phyloP scores from a whole-genome alignment of 2,113 vertebrate genomes.

The Mastomys coucha region DNA sequence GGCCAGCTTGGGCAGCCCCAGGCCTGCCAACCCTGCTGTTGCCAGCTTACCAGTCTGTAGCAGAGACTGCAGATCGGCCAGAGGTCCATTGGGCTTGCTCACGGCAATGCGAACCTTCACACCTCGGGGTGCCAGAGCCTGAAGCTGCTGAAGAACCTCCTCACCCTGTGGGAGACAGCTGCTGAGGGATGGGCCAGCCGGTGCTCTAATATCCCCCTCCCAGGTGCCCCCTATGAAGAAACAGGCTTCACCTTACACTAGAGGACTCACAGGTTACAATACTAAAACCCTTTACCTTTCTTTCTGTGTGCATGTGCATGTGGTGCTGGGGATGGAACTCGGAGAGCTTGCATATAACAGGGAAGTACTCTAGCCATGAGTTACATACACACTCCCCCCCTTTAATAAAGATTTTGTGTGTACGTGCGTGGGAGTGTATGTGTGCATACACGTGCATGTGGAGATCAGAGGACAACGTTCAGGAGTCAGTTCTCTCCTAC shows the following conservation, averaged over 20 bases:
- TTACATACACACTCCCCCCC: background rate
- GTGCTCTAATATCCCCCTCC: background rate
- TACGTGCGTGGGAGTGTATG: accelerated
- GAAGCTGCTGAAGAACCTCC: constrained; percentile 87
- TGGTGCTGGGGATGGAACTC: background rate
- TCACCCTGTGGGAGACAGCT: constrained; percentile 88
- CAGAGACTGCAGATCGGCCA: constrained; percentile 87
- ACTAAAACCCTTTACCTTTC: background rate
- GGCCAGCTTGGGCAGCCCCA: accelerated
- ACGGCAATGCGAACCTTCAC: constrained; percentile 90
- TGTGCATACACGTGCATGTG: too few relatives aligned
- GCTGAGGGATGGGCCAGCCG: background rate
- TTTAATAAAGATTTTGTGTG: background rate
- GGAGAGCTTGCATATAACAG: background rate
- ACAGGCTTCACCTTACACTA: background rate
- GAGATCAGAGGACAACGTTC: background rate
- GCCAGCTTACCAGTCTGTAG: constrained; percentile 87
- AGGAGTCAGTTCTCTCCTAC: background rate
- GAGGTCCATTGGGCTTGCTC: constrained; percentile 78
- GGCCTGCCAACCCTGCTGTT: accelerated
- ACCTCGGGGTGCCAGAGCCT: constrained; percentile 81
- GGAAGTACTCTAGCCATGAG: background rate
- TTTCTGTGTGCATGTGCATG: background rate
- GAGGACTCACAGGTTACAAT: background rate
- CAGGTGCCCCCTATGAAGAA: background rate